phyloP scores from a whole-genome alignment of 2,113 vertebrate species.

The Suncus etruscus region DNA sequence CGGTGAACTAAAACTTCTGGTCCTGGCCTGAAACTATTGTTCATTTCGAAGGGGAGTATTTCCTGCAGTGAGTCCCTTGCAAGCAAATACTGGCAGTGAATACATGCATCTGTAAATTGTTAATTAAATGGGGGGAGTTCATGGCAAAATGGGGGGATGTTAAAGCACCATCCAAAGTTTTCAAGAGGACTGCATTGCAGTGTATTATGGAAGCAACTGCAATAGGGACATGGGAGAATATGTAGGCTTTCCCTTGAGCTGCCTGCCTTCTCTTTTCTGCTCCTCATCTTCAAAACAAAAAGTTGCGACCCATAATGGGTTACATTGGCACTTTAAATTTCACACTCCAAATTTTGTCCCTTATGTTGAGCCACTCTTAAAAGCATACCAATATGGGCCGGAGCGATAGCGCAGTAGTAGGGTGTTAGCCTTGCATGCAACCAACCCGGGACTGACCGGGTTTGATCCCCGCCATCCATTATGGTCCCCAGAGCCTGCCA shows the following conservation, averaged over 20 bases:
- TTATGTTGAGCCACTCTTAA: not conserved
- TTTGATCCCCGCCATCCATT: too few relatives aligned
- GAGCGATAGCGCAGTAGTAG: too few relatives aligned
- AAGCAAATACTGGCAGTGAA: slow-evolving; percentile 40
- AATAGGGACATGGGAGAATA: not conserved
- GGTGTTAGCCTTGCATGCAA: too few relatives aligned
- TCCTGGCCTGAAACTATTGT: slow-evolving; percentile 37
- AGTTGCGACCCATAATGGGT: not conserved
- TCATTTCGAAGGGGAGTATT: not conserved
- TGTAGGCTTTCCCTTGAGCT: not conserved
- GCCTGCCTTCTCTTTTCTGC: not conserved
- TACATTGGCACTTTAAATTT: not conserved
- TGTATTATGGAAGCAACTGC: not conserved
- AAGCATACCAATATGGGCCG: too few relatives aligned
- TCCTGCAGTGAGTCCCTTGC: slow-evolving; percentile 28
- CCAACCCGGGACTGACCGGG: too few relatives aligned
- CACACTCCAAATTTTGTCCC: slow-evolving; percentile 16
- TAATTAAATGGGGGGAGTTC: slow-evolving; percentile 36
- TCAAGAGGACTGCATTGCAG: not conserved
- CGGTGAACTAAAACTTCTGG: not conserved
- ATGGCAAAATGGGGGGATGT: not conserved
- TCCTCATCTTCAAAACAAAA: not conserved
- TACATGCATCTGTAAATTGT: slow-evolving; percentile 58
- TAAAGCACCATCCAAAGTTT: slow-evolving; percentile 39
- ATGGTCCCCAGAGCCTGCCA: too few relatives aligned